A percentile compares a stretch with the other conserved stretches of the same genome.
Evolutionary conservation across 2,113 vertebrate genomes (phyloP).

Genomic region (Cisticola juncidis): DNA sequence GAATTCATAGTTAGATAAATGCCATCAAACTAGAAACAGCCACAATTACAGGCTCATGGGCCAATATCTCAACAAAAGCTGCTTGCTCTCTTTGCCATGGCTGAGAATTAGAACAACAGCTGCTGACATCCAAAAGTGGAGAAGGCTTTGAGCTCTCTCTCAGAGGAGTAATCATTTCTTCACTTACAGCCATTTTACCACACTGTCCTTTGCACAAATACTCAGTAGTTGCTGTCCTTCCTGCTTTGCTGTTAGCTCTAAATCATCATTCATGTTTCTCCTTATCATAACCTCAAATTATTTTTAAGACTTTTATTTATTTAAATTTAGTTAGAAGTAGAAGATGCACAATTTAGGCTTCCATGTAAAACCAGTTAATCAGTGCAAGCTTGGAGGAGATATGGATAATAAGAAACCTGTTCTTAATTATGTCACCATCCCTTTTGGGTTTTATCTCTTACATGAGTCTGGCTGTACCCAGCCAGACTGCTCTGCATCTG

Average conservation of each 20-base stretch:
- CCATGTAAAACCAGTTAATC: not conserved
- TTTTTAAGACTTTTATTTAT: not conserved
- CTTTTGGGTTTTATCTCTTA: not conserved
- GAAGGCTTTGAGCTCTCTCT: not conserved
- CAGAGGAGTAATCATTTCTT: not conserved
- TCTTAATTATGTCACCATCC: not conserved
- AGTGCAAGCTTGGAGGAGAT: not conserved
- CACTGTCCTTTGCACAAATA: not conserved
- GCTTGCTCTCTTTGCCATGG: not conserved
- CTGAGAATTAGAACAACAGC: not conserved
- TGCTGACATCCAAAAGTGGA: not conserved
- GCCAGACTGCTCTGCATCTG: not conserved
- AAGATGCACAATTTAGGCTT: not conserved
- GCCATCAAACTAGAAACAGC: not conserved
- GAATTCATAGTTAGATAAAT: not conserved
- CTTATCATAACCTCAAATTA: not conserved
- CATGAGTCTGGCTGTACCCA: not conserved
- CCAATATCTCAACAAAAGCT: not conserved
- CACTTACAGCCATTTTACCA: not conserved
- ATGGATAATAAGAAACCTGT: not conserved
- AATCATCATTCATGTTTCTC: not conserved
- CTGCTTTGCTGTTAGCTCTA: not conserved
- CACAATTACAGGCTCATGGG: not conserved
- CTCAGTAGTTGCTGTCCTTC: not conserved
- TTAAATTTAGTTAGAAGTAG: not conserved